Conservation (phyloP, 2,113 vertebrate genomes). For the Riparia riparia region DNA sequence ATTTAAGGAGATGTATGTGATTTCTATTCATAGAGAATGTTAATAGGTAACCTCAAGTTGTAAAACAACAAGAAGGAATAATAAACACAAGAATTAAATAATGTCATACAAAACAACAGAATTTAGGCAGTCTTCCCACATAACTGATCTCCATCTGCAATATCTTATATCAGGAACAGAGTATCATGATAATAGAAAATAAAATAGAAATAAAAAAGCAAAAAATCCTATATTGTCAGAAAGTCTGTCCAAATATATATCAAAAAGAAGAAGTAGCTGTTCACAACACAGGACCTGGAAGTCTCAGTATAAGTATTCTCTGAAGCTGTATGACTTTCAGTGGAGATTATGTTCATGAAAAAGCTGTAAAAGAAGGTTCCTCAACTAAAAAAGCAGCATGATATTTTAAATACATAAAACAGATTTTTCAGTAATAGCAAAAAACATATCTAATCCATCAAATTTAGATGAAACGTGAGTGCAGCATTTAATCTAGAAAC, state of each 20-base stretch:
- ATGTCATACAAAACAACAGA: background rate
- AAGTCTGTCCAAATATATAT: background rate
- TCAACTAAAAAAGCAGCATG: background rate
- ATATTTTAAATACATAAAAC: background rate
- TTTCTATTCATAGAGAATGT: background rate
- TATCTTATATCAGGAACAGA: background rate
- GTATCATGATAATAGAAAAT: background rate
- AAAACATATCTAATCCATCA: background rate
- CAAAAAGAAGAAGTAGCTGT: background rate
- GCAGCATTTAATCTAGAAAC: background rate
- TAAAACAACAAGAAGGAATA: background rate
- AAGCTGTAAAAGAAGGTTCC: background rate
- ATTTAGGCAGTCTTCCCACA: background rate
- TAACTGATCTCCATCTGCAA: background rate
- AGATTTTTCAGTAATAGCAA: background rate
- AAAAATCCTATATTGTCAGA: background rate
- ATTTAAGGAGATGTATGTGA: background rate
- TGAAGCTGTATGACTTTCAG: background rate
- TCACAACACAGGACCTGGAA: background rate
- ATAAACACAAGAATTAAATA: background rate
- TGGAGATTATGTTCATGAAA: background rate
- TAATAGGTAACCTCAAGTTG: background rate
- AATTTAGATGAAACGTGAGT: background rate
- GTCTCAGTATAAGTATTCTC: background rate
- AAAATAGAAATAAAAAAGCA: background rate